These are phyloP conservation scores for Chelon auratus DNA, from an alignment of 2,797 vertebrate genomes.

Conservation along the genomic window DNA sequence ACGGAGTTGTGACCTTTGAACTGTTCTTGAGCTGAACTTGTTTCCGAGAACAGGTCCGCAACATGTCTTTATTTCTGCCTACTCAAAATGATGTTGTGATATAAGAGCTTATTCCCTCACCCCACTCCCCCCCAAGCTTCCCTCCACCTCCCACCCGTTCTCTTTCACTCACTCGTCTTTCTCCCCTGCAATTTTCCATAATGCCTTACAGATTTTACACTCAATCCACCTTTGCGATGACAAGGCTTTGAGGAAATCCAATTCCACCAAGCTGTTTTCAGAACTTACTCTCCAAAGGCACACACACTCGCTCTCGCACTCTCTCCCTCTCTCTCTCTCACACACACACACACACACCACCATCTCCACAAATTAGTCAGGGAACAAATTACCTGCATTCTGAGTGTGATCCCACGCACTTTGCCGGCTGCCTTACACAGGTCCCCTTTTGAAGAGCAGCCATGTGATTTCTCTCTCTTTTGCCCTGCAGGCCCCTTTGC, in stretches of 20 bases:
- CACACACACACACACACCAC: conserved; percentile 63
- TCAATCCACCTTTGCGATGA: conserved; percentile 85
- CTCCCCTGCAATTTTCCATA: conserved; percentile 80
- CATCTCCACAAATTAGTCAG: conserved; percentile 86
- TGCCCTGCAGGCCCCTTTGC: conserved; percentile 81
- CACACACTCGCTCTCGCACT: conserved; percentile 60
- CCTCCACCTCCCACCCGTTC: conserved; percentile 58
- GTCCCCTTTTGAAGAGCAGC: conserved; percentile 88
- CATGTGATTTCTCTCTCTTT: conserved; percentile 83
- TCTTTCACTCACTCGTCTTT: conserved; percentile 70
- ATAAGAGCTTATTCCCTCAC: conserved; percentile 47
- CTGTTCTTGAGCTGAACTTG: conserved; percentile 1
- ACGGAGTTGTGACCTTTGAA: conserved; percentile 33
- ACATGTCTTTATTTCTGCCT: conserved; percentile 36
- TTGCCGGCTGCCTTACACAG: conserved; percentile 86
- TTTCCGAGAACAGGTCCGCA: conserved; percentile 4
- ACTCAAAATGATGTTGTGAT: conserved; percentile 56
- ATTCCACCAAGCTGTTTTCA: conserved; percentile 85
- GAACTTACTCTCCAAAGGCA: conserved; percentile 83
- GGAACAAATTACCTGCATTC: conserved; percentile 87
- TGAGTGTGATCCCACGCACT: conserved; percentile 86
- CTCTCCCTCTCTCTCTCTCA: conserved; percentile 42
- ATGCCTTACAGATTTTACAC: conserved; percentile 84
- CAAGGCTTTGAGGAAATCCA: conserved; percentile 86
- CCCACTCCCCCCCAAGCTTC: conserved; percentile 15